Evolutionary conservation across 1,140 invertebrate genomes (phyloP).

Genomic region (Aphelenchoides avenae): DNA sequence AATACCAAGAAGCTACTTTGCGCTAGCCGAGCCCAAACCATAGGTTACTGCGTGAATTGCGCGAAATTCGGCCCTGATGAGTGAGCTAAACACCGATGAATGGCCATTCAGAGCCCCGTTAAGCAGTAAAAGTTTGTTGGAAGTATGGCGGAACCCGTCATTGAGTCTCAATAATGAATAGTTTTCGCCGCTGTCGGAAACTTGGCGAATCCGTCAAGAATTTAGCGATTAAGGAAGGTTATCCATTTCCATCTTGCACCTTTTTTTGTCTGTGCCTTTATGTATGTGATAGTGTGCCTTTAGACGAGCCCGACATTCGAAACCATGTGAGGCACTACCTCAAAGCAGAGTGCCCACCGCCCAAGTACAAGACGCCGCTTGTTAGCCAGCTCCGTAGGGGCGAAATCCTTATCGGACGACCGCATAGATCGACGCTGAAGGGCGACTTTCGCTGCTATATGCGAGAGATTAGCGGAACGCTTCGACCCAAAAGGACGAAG

Average conservation of each 20-base stretch:
- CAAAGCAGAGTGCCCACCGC: conserved; percentile 1
- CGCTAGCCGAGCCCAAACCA: neutral
- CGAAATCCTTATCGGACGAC: conserved; percentile 20
- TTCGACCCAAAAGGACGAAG: conserved; percentile 6
- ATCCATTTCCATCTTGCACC: no score
- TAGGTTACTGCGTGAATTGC: neutral
- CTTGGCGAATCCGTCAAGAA: no score
- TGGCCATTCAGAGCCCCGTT: neutral
- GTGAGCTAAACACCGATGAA: neutral
- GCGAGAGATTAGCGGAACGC: conserved; percentile 17
- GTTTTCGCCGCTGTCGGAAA: no score
- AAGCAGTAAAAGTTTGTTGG: neutral
- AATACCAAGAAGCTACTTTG: neutral
- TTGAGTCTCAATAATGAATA: neutral
- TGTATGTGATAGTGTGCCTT: no score
- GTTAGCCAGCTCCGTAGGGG: conserved; percentile 14
- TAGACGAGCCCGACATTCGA: conserved; percentile 16
- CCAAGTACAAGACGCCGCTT: conserved; percentile 8
- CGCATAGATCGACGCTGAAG: conserved; percentile 15
- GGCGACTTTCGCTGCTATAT: conserved; percentile 1
- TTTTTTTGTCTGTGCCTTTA: no score
- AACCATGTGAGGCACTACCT: conserved; percentile 17
- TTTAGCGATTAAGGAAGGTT: no score
- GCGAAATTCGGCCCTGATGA: neutral
- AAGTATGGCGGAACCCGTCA: neutral